Evolutionary conservation across 2,888 invertebrate species (phyloP), one percentile per base, ranked within the genome.

Genomic region (Lycophotia porphyrea): DNA sequence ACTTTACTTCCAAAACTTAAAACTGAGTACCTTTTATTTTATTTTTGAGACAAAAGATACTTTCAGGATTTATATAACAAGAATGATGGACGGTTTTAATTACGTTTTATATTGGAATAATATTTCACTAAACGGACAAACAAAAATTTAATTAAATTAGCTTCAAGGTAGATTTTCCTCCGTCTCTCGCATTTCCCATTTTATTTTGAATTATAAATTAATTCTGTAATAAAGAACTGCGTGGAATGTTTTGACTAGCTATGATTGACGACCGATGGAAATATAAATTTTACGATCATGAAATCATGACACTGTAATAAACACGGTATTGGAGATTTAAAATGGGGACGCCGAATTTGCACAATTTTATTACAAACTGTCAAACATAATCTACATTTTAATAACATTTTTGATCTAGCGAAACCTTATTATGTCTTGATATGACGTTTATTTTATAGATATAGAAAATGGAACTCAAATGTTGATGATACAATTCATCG

Each of bases 101-200:
- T 84, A 84, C 69, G 27, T 84, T 84, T 78, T 78, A 81, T 70
- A 84, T 83, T 81, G 81, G 64, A 81, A 84, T 81, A 81, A 84
- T 84, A 84, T 84, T 84, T 81, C 64, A 84, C 81, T 70, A 78
- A 81, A 81, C 72, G 84, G 44, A 74, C 81, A 84, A 84, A 84
- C 74, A 84, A 75, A 73, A 72, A 52, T 73, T 81, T 81, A 75
- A 84, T 84, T 84, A 75, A 81, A 84, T 84, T 72, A 81, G 52
- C 72, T 68, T 71, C 1, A 65, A 61, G 74, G 72, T 64, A 81
- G 58, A 78, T 64, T 75, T 75, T 64, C 36, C 49, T 70, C 44
- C 36, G 36, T 67, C 63, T 78, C 69, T 78, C 49, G 36, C 49
- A 36, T 74, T 68, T 55, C 5, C 42, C 71, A 72, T 74, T 83